phyloP scores from a whole-genome alignment of 2,888 invertebrate genomes.

The Drosophila yooni region DNA sequence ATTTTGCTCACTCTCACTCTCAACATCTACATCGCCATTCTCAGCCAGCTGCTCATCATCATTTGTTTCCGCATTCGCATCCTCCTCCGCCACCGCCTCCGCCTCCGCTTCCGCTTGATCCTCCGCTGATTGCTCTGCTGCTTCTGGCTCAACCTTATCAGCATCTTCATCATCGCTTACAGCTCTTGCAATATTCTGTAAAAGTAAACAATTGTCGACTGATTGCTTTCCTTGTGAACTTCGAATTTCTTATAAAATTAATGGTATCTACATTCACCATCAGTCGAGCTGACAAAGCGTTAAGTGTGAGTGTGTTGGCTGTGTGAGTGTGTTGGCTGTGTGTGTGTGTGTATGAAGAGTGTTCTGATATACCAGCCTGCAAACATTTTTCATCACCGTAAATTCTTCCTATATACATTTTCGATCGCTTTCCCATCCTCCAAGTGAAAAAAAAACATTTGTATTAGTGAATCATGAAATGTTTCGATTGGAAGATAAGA shows the following conservation, averaged over 20 bases:
- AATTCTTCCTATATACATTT: neutral
- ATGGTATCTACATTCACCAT: constrained; percentile 43
- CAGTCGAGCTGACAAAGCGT: constrained; percentile 38
- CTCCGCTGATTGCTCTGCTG: constrained; percentile 12
- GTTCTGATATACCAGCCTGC: constrained; percentile 25
- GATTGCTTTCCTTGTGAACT: constrained; percentile 81
- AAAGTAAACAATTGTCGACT: constrained; percentile 86
- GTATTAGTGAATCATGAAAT: neutral
- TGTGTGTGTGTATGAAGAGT: constrained; percentile 3
- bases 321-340: constrained; percentile 17
- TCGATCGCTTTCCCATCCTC: neutral
- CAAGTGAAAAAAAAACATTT: neutral
- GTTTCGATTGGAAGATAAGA: neutral
- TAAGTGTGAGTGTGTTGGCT: constrained; percentile 10
- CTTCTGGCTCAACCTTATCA: constrained; percentile 36
- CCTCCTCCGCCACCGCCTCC: constrained; percentile 31
- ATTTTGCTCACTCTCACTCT: constrained; percentile 63
- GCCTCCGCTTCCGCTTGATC: neutral
- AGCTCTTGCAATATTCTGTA: constrained; percentile 84
- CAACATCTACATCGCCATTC: constrained; percentile 15
- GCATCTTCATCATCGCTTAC: constrained; percentile 67
- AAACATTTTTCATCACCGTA: neutral
- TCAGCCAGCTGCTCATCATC: constrained; percentile 11
- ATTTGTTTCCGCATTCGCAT: neutral
- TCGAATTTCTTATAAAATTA: constrained; percentile 22